Base-by-base conservation (phyloP, 2,113 vertebrate genomes). In the Ciconia maguari region DNA sequence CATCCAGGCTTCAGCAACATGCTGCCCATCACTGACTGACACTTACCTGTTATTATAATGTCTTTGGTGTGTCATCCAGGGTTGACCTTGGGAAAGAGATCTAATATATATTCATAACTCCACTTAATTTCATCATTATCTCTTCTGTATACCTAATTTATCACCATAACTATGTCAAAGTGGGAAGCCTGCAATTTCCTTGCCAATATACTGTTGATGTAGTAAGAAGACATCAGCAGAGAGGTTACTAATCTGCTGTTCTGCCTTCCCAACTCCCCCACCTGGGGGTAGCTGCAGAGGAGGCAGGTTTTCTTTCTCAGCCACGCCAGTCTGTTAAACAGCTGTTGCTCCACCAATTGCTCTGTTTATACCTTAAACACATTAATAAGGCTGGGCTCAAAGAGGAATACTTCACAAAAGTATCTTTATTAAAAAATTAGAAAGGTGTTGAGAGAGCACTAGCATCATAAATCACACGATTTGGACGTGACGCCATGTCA, bases 91-190 rank as follows among this genome's bases (percentile, higher is more conserved):
- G 89, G 74, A 80, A 94, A 75, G 66, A 85, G n/a, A 90, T 44
- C 77, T 89, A 85, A 93, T 96, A 88, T 91, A 84, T 97, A 97
- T 96, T 97, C 96, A 97, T 97, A 93, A 94, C 52, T 79, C 91
- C 30, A 38, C 89, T 96, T 96, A 88, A 95, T 97, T 91, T 82
- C 89, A 94, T 94, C 96, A 95, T 97, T 96, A 96, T 60, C 78
- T 89, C 44, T 79, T 87, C 91, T 82, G 87, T 96, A 91, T 93
- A 94, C n/a, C 60, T 91, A 96, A 96, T 97, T 95, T 95, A 95
- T 97, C 95, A 91, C 80, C 88, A 70, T 94, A 97, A 96, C 71
- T 44, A 70, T 60, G 83, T 95, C 96, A 95, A 83, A 80, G 57
- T 48, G 41, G 21, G 78, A 95, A 92, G 85, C 52, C 71, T 96